Evolutionary conservation across 2,888 invertebrate species (phyloP), one percentile per base, ranked within the genome.

Genomic region (Drosophila yooni): DNA sequence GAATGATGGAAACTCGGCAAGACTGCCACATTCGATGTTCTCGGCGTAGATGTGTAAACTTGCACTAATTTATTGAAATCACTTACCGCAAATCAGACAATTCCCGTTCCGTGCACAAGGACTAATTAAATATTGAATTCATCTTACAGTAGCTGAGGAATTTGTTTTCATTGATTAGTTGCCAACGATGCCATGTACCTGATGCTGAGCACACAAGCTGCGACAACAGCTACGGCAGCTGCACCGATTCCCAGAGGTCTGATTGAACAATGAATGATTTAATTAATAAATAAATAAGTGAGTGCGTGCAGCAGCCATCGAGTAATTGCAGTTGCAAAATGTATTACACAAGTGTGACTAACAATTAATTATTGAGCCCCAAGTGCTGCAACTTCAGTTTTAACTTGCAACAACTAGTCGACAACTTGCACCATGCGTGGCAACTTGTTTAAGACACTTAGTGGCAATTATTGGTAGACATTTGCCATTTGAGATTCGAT

Each of bases 211-310:
- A 66, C 25, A 21, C 40, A 33, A 25, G 61, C 25, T 43, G 48
- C 38, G 50, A 53, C 48, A 64, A 59, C 63, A 70, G 56, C 59
- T 52, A 58, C 48, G 60, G 46, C 76, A 73, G 62, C 68, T 83
- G 86, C 53, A 46, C 11, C 52, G 66, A 77, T 89, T 87, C 89
- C 87, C 90, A 90, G 73, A 68, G 68, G 76, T 87, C 82, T 75
- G 76, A 89, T 87, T 78, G 74, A 79, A 90, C 81, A 87, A 81
- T 83, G 76, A 89, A 87, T 89, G 82, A 79, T 89, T 90, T 90
- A 87, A 87, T 87, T 87, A 90, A 90, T 89, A 90, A 90, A 83
- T 89, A 87, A 89, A 86, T 80, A 85, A 80, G 76, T 88, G 64
- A 48, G 43, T 68, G 66, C 63, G 40, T 65, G 34, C 48, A 43